Base-by-base conservation (phyloP, 92 coral and sea anemone genomes). In the Heliopora coerulea region DNA sequence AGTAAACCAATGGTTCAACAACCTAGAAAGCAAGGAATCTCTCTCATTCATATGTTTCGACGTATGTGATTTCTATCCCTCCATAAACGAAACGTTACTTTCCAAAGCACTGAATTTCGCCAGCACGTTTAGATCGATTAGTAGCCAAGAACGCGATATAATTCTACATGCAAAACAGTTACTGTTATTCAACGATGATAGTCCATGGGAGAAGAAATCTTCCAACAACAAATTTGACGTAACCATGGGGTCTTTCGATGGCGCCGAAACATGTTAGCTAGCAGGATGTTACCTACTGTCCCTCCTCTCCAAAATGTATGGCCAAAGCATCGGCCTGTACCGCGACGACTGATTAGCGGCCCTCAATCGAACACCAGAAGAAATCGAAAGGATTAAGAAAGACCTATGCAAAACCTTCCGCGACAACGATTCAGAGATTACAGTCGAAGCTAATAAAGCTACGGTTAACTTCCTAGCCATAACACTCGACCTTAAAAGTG, bases 1-100 rank as follows among this genome's bases (percentile, higher is more conserved):
- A 62, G 56, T 73, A 28, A 83, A 83, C 23, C 86, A 83, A 41
- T 60, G 66, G 66, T 60, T 60, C 41, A 60, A 60, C 10, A 60
- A 21, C 32, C 26, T 60, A 5, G 20, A 28, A 0, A 12, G 30
- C 42, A 60, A 60, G 14, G 24, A 60, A 6, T 10, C 26, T 18
- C 15, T 26, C 2, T 8, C 66, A 28, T 60, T 60, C 2, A 60
- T 52, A 4, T 3, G 6, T 4, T 52, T 18, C 27, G 58, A 52
- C 58, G 58, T 52, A 18, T 6, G 5, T 3, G 58, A 52, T 18
- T 52, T 52, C 18, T 52, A 52, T 18, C 58, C 58, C 3, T 52
- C 58, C 6, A 52, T 52, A 6, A 4, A 6, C 6, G 18, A 4
- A 3, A 18, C 5, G 18, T 17, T 52, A 24, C 18, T 52, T 3